A percentile compares a stretch with the other conserved stretches of the same genome.
Conservation (phyloP, 2,888 invertebrate genomes). For the Steromphala cineraria region DNA sequence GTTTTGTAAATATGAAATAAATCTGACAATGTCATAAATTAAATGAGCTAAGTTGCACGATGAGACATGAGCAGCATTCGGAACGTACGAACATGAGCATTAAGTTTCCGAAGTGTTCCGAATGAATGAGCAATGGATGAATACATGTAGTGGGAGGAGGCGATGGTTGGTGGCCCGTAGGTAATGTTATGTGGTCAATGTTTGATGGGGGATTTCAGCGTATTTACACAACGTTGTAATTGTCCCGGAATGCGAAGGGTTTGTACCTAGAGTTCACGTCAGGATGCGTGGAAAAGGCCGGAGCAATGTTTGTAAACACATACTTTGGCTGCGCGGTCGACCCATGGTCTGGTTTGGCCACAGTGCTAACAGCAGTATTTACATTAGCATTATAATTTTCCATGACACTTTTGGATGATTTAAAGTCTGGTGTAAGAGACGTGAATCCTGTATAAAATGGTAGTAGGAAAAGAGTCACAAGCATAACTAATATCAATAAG, state of each 20-base stretch:
- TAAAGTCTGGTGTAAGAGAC: conserved; percentile 41
- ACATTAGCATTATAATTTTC: conserved; percentile 20
- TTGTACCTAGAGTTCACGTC: neutral
- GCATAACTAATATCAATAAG: conserved; percentile 53
- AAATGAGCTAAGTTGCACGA: neutral
- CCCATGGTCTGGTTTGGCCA: conserved; percentile 1
- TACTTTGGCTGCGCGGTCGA: neutral
- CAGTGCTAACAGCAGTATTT: neutral
- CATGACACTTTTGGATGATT: conserved; percentile 22
- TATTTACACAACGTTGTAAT: neutral
- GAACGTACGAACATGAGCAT: neutral
- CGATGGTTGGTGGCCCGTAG: neutral
- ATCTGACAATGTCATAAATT: neutral
- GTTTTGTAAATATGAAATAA: neutral
- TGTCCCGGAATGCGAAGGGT: conserved; percentile 12
- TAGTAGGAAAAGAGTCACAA: conserved; percentile 53
- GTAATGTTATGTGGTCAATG: neutral
- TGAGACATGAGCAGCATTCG: neutral
- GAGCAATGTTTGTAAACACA: conserved; percentile 8
- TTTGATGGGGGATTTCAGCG: neutral
- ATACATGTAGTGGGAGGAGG: neutral
- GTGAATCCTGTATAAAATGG: conserved; percentile 67
- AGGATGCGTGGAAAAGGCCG: neutral
- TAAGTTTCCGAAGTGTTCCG: neutral
- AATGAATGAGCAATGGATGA: neutral